These are phyloP conservation scores for Calameuta pallipes DNA, from an alignment of 2,888 invertebrate genomes.

Conservation along the genomic window DNA sequence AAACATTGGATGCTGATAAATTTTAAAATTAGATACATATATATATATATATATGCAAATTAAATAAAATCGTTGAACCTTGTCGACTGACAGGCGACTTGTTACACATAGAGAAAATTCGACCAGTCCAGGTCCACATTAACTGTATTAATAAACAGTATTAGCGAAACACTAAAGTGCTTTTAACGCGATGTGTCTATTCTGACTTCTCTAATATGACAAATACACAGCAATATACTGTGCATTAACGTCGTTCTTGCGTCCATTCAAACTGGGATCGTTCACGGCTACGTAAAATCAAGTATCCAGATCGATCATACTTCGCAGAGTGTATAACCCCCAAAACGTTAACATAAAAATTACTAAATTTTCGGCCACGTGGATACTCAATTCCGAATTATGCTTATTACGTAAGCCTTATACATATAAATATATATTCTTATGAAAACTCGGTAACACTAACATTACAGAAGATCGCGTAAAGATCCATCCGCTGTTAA, in stretches of 20 bases:
- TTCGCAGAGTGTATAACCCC: not conserved
- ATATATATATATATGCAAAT: slow-evolving; percentile 8
- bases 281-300: not conserved
- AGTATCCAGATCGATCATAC: not conserved
- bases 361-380: not conserved
- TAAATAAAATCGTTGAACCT: slow-evolving; percentile 1
- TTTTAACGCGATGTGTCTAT: slow-evolving; percentile 58
- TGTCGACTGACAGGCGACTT: slow-evolving; percentile 10
- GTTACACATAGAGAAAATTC: slow-evolving; percentile 31
- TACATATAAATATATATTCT: too few relatives aligned
- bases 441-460: too few relatives aligned
- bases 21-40: slow-evolving; percentile 9
- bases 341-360: not conserved
- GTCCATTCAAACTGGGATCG: slow-evolving; percentile 46
- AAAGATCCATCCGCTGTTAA: not conserved
- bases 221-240: slow-evolving; percentile 44
- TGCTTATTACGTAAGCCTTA: too few relatives aligned
- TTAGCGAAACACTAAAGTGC: slow-evolving; percentile 62
- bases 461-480: not conserved
- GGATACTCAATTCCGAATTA: not conserved
- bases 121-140: slow-evolving; percentile 31
- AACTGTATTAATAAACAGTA: slow-evolving; percentile 57
- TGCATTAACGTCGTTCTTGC: slow-evolving; percentile 50
- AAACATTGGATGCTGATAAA: not conserved
- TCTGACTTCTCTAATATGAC: slow-evolving; percentile 59